Conservation (phyloP, 2,113 vertebrate species). For the Scytalopus superciliaris region DNA sequence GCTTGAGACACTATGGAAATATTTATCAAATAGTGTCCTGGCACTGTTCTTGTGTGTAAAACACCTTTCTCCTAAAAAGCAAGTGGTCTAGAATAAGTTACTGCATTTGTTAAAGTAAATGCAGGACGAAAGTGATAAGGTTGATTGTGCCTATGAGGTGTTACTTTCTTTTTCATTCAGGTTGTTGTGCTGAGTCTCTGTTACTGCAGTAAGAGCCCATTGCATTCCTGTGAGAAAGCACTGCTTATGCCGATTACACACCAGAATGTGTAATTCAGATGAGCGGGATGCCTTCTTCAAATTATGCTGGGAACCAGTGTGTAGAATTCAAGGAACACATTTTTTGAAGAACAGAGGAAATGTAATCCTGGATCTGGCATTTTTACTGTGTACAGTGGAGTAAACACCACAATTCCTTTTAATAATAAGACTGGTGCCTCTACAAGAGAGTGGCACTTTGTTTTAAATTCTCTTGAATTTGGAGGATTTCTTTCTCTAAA, state of each 20-base stretch:
- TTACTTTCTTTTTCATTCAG: background rate
- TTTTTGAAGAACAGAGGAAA: background rate
- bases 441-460: background rate
- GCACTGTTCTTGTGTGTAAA: background rate
- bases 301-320: background rate
- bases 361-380: background rate
- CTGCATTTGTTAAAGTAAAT: background rate
- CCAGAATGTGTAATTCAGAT: background rate
- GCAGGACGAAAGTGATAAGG: background rate
- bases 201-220: background rate
- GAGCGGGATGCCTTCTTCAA: background rate
- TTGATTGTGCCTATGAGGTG: background rate
- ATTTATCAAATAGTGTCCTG: background rate
- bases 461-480: background rate
- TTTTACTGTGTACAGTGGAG: background rate
- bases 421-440: background rate
- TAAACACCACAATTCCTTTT: background rate
- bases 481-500: background rate
- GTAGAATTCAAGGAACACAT: background rate
- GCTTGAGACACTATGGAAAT: background rate
- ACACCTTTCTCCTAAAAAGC: background rate
- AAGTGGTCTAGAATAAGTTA: background rate
- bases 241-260: background rate
- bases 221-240: background rate
- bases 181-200: background rate